phyloP scores from a whole-genome alignment of 2,888 invertebrate genomes.

The Atrina japonica region DNA sequence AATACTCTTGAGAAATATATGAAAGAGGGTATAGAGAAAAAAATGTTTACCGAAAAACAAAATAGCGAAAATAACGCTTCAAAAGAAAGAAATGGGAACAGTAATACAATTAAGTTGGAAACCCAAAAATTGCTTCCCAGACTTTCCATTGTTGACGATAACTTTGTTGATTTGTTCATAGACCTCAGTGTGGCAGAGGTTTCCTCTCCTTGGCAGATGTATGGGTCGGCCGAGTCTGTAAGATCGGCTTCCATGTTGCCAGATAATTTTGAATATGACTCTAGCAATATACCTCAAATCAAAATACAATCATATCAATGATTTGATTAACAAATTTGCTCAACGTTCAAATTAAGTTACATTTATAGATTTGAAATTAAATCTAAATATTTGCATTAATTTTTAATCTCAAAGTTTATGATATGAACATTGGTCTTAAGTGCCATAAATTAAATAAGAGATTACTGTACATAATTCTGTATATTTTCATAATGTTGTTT shows the following conservation, averaged over 20 bases:
- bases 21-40: constrained; percentile 49
- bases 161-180: constrained; percentile 68
- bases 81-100: constrained; percentile 30
- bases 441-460: no score
- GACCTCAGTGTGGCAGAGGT: constrained; percentile 64
- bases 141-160: constrained; percentile 56
- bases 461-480: no score
- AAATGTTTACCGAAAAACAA: constrained; percentile 29
- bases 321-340: no score
- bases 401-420: no score
- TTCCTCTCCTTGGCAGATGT: constrained; percentile 54
- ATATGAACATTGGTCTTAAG: no score
- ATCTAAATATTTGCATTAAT: no score
- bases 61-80: constrained; percentile 37
- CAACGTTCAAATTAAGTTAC: no score
- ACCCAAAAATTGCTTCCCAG: constrained; percentile 45
- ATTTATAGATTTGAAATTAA: no score
- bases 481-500: no score
- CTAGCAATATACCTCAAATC: constrained; percentile 32
- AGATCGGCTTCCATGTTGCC: constrained; percentile 44
- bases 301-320: constrained; percentile 21
- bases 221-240: constrained; percentile 63
- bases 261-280: constrained; percentile 11
- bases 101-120: constrained; percentile 11
- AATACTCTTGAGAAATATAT: constrained; percentile 44